Evolutionary conservation across 2,888 invertebrate species (phyloP).

Genomic region (Trissoscelio sp.): DNA sequence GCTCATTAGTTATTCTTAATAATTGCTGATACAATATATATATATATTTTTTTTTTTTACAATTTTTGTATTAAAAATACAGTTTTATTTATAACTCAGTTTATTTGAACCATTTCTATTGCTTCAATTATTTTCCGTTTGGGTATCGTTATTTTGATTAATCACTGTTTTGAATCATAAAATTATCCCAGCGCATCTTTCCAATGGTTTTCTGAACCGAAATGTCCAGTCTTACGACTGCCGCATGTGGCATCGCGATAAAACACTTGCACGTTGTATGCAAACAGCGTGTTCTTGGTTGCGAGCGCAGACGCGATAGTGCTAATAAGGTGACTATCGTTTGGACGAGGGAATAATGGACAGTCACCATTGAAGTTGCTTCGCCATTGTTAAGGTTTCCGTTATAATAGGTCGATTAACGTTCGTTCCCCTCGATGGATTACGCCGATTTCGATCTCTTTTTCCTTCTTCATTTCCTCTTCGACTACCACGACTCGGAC

Average conservation of each 20-base stretch:
- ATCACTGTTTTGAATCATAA: conserved; percentile 6
- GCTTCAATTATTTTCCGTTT: no score
- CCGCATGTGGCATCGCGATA: conserved; percentile 21
- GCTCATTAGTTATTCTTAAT: no score
- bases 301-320: conserved; percentile 35
- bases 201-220: background rate
- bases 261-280: conserved; percentile 30
- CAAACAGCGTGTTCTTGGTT: conserved; percentile 30
- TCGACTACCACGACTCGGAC: conserved; percentile 32
- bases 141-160: conserved; percentile 24
- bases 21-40: no score
- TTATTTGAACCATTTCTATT: no score
- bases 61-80: no score
- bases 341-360: conserved; percentile 57
- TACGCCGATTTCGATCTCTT: conserved; percentile 64
- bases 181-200: conserved; percentile 1
- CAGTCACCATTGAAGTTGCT: conserved; percentile 59
- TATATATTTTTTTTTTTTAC: no score
- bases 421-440: conserved; percentile 67
- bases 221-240: background rate
- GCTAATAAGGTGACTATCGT: conserved; percentile 70
- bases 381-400: conserved; percentile 70
- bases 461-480: conserved; percentile 65
- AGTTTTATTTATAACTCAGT: no score
- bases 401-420: conserved; percentile 72